Evolutionary conservation across 2,888 invertebrate genomes (phyloP).

Genomic region (Stenodema calcarata): DNA sequence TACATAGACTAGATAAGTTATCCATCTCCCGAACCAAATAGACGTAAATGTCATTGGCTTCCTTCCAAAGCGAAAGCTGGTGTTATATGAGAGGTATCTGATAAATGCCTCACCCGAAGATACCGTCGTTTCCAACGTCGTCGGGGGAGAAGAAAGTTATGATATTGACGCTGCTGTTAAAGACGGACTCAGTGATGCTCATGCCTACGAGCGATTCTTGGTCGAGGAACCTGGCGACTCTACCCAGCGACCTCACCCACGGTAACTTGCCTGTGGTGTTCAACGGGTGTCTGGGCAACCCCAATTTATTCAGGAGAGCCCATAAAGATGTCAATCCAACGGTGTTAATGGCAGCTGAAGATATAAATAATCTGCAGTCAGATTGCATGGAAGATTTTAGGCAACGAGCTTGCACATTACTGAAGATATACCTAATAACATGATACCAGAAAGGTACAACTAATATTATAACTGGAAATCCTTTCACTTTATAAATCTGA

Average conservation of each 20-base stretch:
- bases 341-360: constrained; percentile 26
- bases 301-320: constrained; percentile 16
- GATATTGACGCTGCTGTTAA: not conserved
- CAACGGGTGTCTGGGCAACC: constrained; percentile 21
- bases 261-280: constrained; percentile 1
- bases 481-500: too few relatives aligned
- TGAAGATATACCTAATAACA: not conserved
- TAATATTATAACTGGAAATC: too few relatives aligned
- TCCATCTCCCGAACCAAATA: too few relatives aligned
- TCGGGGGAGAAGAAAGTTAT: constrained; percentile 21
- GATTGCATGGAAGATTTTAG: too few relatives aligned
- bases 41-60: too few relatives aligned
- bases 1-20: too few relatives aligned
- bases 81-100: too few relatives aligned
- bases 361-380: not conserved
- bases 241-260: constrained; percentile 9
- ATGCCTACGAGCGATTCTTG: not conserved
- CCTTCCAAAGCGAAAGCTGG: too few relatives aligned
- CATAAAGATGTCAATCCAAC: constrained; percentile 15
- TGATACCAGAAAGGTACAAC: too few relatives aligned
- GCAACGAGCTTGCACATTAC: too few relatives aligned
- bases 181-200: not conserved
- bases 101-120: constrained; percentile 13
- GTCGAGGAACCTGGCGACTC: not conserved
- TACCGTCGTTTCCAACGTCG: constrained; percentile 11